A percentile compares a stretch with the other conserved stretches of the same genome.
phyloP scores from a whole-genome alignment of 2,888 invertebrate species.

The Xylota sylvarum region DNA sequence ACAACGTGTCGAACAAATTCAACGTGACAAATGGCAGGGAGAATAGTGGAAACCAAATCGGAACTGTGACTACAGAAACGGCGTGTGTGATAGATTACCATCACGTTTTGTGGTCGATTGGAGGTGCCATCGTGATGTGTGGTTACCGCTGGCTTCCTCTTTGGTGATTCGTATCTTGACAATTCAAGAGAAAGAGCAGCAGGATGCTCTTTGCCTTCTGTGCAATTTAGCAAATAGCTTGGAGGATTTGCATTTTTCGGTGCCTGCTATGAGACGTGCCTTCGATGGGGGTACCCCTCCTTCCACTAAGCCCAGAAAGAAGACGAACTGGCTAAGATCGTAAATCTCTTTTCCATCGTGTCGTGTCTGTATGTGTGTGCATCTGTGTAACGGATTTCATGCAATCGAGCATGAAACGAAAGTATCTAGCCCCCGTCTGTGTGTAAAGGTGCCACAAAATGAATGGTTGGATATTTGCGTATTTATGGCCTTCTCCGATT shows the following conservation, averaged over 20 bases:
- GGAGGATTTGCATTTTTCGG: constrained; percentile 68
- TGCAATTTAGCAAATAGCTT: constrained; percentile 66
- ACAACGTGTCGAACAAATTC: constrained; percentile 68
- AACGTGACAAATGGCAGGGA: constrained; percentile 72
- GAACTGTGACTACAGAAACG: constrained; percentile 45
- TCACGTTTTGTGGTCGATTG: constrained; percentile 76
- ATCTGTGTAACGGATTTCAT: constrained; percentile 36
- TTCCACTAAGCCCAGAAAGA: constrained; percentile 10
- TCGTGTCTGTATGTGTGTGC: background rate
- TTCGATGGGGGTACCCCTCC: constrained; percentile 8
- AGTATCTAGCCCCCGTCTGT: constrained; percentile 57
- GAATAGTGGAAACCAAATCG: constrained; percentile 55
- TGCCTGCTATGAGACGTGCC: constrained; percentile 44
- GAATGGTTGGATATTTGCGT: constrained; percentile 75
- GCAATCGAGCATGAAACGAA: constrained; percentile 65
- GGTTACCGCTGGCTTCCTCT: constrained; percentile 47
- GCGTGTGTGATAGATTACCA: constrained; percentile 65
- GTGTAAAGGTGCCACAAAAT: constrained; percentile 65
- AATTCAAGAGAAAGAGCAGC: constrained; percentile 32
- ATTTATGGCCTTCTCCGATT: constrained; percentile 74
- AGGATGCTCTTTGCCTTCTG: constrained; percentile 9
- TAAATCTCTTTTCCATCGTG: constrained; percentile 55
- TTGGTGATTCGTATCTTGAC: constrained; percentile 58
- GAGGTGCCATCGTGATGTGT: constrained; percentile 72
- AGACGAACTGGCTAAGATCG: constrained; percentile 53